phyloP scores from a whole-genome alignment of 2,888 invertebrate genomes.

The Bugulina stolonifera region DNA sequence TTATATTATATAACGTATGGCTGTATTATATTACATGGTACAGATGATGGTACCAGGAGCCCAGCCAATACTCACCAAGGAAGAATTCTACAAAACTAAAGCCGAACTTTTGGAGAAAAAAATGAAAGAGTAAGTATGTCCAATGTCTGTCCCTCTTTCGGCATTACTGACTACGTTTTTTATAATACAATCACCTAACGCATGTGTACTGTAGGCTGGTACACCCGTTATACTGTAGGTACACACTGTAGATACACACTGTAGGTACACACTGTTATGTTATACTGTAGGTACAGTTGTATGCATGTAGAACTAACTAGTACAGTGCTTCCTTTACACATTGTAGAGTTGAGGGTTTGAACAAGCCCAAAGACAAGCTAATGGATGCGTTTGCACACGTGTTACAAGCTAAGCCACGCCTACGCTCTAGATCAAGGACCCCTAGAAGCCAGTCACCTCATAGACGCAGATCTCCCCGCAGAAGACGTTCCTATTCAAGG shows the following conservation, averaged over 20 bases:
- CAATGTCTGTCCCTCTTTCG: too few species aligned
- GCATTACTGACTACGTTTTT: too few species aligned
- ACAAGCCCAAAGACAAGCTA: conserved; percentile 19
- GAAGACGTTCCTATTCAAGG: neutral
- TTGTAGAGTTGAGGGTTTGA: neutral
- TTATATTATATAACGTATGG: too few species aligned
- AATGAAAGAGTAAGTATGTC: conserved; percentile 27
- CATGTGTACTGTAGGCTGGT: too few species aligned
- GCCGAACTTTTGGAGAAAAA: conserved; percentile 35
- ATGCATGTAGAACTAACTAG: too few species aligned
- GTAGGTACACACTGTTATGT: too few species aligned
- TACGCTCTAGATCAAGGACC: neutral
- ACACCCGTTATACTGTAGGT: too few species aligned
- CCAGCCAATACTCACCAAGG: conserved; percentile 34
- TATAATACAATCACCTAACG: too few species aligned
- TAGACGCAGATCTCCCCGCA: neutral
- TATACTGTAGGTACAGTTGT: too few species aligned
- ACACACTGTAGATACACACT: too few species aligned
- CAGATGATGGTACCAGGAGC: neutral
- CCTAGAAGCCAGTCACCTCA: neutral
- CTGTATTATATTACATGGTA: too few species aligned
- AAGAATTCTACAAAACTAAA: conserved; percentile 43
- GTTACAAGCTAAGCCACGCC: neutral
- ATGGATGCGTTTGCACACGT: conserved; percentile 18
- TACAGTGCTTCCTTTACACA: neutral